phyloP scores from a whole-genome alignment of 2,888 invertebrate species.

The Tetheella fluctuosa region DNA sequence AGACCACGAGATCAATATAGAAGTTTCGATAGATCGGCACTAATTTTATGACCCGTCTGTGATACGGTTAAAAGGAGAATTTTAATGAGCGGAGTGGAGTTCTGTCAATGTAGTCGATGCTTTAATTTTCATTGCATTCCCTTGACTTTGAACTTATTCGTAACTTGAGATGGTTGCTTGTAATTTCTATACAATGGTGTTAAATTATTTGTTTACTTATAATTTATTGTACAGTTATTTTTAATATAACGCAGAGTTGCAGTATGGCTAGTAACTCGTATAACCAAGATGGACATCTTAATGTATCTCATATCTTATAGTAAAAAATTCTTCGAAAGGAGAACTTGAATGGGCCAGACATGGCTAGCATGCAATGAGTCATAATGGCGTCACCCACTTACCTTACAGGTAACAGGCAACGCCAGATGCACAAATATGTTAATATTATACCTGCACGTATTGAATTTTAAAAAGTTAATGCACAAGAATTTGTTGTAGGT shows the following conservation, averaged over 20 bases:
- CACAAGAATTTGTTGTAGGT: neutral
- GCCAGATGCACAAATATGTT: slow-evolving; percentile 19
- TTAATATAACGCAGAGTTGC: neutral
- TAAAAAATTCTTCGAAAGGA: slow-evolving; percentile 25
- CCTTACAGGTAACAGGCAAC: slow-evolving; percentile 24
- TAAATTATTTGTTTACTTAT: neutral
- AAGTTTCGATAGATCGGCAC: slow-evolving; percentile 49
- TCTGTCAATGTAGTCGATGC: neutral
- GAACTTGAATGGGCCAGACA: slow-evolving; percentile 47
- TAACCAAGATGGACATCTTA: neutral
- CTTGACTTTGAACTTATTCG: neutral
- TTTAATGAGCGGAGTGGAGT: neutral
- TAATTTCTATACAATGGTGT: neutral
- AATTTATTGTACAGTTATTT: no score
- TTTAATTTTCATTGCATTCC: neutral
- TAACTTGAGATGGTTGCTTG: neutral
- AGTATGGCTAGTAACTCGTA: neutral
- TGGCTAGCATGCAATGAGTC: slow-evolving; percentile 44
- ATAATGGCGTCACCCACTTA: slow-evolving; percentile 51
- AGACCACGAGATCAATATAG: slow-evolving; percentile 42
- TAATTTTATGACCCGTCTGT: slow-evolving; percentile 27
- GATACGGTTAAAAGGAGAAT: slow-evolving; percentile 8
- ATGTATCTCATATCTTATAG: neutral
- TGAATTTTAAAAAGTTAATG: slow-evolving; percentile 2
- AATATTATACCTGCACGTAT: slow-evolving; percentile 15